These are phyloP conservation scores for Sebastes taczanowskii DNA, from an alignment of 2,797 vertebrate species.

Conservation along the genomic window DNA sequence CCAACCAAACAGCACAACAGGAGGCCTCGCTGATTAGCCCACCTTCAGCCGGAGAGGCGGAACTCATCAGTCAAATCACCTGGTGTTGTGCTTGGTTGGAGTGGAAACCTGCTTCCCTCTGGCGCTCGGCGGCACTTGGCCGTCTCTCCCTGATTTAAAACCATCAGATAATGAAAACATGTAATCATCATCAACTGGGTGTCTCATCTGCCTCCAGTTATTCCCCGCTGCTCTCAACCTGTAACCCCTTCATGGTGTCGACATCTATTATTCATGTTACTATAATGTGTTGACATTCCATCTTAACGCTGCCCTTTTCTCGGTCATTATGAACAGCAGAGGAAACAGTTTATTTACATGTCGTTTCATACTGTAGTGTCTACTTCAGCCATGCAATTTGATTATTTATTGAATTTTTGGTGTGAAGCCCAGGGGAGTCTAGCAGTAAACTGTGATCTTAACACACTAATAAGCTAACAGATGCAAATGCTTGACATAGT, in stretches of 20 bases:
- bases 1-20: constrained; percentile 35
- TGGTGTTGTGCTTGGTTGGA: constrained; percentile 60
- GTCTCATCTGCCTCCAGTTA: constrained; percentile 42
- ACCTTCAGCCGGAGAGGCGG: constrained; percentile 55
- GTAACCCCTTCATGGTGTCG: constrained; percentile 5
- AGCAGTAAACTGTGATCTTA: background rate
- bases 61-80: constrained; percentile 72
- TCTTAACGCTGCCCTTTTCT: background rate
- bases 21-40: constrained; percentile 58
- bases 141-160: constrained; percentile 61
- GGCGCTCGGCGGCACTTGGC: constrained; percentile 27
- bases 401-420: background rate
- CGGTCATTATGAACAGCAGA: background rate
- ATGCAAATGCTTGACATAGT: constrained; percentile 18
- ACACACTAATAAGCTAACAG: constrained; percentile 6
- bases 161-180: constrained; percentile 72
- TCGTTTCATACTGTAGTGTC: background rate
- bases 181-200: constrained; percentile 51
- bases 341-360: background rate
- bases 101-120: constrained; percentile 49
- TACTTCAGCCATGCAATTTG: background rate
- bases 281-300: constrained; percentile 4
- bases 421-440: background rate
- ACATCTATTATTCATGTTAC: constrained; percentile 18
- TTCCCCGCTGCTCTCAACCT: constrained; percentile 42